phyloP scores from a whole-genome alignment of 1,140 invertebrate species.

The Atopsyche davidsoni region DNA sequence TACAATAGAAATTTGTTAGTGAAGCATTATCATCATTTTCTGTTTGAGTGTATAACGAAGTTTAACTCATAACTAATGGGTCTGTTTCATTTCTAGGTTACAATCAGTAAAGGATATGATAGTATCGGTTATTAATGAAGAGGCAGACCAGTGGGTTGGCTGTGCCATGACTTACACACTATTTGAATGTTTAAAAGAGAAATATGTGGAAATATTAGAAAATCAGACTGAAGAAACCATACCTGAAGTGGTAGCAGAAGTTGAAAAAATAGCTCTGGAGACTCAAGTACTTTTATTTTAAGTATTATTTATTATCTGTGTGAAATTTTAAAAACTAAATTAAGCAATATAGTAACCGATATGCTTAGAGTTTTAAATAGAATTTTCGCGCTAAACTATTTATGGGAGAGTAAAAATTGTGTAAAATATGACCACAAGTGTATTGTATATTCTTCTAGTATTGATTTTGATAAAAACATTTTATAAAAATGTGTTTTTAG shows the following conservation, averaged over 20 bases:
- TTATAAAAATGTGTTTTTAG: no score
- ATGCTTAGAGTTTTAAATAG: no score
- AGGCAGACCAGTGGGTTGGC: constrained; percentile 75
- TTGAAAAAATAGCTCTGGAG: constrained; percentile 46
- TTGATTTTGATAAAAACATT: no score
- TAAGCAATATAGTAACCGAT: no score
- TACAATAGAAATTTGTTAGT: constrained; percentile 92
- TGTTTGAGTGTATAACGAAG: neutral
- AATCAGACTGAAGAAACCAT: constrained; percentile 57
- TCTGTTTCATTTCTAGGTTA: constrained; percentile 47
- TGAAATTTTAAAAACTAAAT: constrained; percentile 11
- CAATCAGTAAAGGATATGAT: constrained; percentile 68
- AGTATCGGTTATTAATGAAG: constrained; percentile 54
- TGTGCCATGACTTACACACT: constrained; percentile 91
- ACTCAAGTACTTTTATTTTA: constrained; percentile 37
- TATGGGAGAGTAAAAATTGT: no score
- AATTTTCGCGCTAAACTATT: no score
- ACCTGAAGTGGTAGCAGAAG: constrained; percentile 35
- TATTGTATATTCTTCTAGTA: no score
- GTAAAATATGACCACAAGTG: no score
- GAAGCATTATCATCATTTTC: constrained; percentile 5
- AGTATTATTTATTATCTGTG: neutral
- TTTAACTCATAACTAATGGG: neutral
- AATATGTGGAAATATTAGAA: constrained; percentile 61
- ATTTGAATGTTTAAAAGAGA: constrained; percentile 88